Percentiles rank a stretch among this genome's conserved stretches.
Evolutionary conservation across 2,113 vertebrate species (phyloP).

Genomic region (Misgurnus anguillicaudatus): DNA sequence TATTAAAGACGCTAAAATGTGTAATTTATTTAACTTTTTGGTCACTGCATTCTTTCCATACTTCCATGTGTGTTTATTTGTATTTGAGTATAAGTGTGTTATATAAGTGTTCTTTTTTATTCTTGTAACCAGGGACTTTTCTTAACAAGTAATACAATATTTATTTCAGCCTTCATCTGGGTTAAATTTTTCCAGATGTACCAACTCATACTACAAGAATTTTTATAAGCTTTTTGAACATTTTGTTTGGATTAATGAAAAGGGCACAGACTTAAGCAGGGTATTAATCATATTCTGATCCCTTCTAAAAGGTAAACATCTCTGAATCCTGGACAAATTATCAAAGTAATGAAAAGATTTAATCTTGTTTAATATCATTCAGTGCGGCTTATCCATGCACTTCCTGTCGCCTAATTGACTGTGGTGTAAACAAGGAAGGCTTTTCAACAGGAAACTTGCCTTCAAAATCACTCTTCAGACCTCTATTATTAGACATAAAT

Average conservation of each 20-base stretch:
- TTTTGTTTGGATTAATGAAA: neutral
- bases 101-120: too few relatives aligned
- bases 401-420: conserved; percentile 7
- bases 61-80: too few relatives aligned
- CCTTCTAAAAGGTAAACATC: neutral
- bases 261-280: neutral
- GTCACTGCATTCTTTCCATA: too few relatives aligned
- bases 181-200: conserved; percentile 52
- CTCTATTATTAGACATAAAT: conserved; percentile 58
- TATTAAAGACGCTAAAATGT: too few relatives aligned
- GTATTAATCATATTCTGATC: neutral
- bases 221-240: conserved; percentile 9
- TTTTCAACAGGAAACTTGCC: conserved; percentile 40
- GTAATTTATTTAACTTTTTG: too few relatives aligned
- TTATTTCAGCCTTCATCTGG: conserved; percentile 43
- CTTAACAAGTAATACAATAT: conserved; percentile 54
- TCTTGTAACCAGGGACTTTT: neutral
- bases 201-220: neutral
- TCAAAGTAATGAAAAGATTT: neutral
- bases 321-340: conserved; percentile 11
- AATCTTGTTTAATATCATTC: neutral
- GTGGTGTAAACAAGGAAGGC: neutral
- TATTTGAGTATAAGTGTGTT: too few relatives aligned
- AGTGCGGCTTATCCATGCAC: neutral
- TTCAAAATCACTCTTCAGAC: conserved; percentile 45